phyloP scores from a whole-genome alignment of 2,888 invertebrate species.

The Dicranocentrus wangi region DNA sequence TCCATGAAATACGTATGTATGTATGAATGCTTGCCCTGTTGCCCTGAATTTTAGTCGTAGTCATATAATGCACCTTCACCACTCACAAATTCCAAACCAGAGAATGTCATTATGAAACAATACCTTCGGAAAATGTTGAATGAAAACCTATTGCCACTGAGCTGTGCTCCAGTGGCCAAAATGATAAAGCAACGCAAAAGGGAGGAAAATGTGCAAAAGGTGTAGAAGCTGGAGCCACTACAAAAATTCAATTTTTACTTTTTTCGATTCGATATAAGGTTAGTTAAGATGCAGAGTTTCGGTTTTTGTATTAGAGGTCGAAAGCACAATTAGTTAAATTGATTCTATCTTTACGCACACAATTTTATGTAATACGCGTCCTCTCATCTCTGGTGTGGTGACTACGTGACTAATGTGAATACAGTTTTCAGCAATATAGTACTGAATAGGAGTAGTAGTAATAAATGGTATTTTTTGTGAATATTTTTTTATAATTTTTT shows the following conservation, averaged over 20 bases:
- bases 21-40: constrained; percentile 53
- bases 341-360: constrained; percentile 49
- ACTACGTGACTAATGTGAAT: constrained; percentile 63
- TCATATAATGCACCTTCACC: constrained; percentile 53
- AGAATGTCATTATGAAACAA: not conserved
- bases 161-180: no score
- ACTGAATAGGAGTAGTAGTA: constrained; percentile 1
- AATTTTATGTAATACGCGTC: constrained; percentile 19
- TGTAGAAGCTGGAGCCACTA: no score
- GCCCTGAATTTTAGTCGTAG: constrained; percentile 14
- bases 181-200: no score
- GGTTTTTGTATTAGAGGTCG: constrained; percentile 61
- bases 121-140: no score
- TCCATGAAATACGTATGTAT: constrained; percentile 50
- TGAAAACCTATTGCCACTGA: no score
- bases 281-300: constrained; percentile 43
- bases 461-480: constrained; percentile 15
- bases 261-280: constrained; percentile 33
- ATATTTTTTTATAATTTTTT: constrained; percentile 30
- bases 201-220: no score
- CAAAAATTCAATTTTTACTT: not conserved
- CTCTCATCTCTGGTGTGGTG: constrained; percentile 20
- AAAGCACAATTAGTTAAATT: constrained; percentile 64
- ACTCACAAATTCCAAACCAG: not conserved
- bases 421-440: constrained; percentile 33